Percentiles rank a stretch among this genome's conserved stretches.
phyloP scores from a whole-genome alignment of 2,797 vertebrate species.

The Emys orbicularis region DNA sequence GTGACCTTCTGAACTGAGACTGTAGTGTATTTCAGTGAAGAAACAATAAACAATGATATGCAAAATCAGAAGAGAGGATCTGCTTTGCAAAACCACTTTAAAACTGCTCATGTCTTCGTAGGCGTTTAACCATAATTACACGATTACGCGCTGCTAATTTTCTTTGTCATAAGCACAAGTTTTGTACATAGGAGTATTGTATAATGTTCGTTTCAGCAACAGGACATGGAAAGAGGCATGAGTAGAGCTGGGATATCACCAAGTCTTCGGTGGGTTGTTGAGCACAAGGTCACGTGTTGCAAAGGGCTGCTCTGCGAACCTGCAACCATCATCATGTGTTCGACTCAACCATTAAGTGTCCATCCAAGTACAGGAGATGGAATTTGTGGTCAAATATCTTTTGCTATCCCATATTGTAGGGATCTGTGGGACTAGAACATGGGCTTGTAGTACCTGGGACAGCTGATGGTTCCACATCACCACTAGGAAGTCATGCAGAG shows the following conservation, averaged over 20 bases:
- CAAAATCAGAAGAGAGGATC: conserved; percentile 51
- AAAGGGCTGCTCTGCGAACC: neutral
- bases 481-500: neutral
- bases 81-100: conserved; percentile 52
- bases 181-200: neutral
- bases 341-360: too few species aligned
- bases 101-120: conserved; percentile 45
- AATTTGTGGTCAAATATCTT: neutral
- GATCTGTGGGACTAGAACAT: neutral
- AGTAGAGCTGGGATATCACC: neutral
- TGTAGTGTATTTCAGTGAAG: conserved; percentile 22
- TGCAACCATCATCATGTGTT: neutral
- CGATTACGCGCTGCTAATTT: conserved; percentile 34
- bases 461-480: neutral
- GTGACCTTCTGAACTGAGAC: conserved; percentile 33
- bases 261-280: neutral
- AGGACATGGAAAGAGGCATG: neutral
- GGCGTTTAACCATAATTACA: conserved; percentile 43
- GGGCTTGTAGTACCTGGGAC: neutral
- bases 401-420: neutral
- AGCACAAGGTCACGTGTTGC: neutral
- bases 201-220: neutral
- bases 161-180: conserved; percentile 35
- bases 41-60: conserved; percentile 22
- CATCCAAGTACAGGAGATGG: neutral